Conservation (phyloP, 1,140 invertebrate species). For the Heliothis subflexa region DNA sequence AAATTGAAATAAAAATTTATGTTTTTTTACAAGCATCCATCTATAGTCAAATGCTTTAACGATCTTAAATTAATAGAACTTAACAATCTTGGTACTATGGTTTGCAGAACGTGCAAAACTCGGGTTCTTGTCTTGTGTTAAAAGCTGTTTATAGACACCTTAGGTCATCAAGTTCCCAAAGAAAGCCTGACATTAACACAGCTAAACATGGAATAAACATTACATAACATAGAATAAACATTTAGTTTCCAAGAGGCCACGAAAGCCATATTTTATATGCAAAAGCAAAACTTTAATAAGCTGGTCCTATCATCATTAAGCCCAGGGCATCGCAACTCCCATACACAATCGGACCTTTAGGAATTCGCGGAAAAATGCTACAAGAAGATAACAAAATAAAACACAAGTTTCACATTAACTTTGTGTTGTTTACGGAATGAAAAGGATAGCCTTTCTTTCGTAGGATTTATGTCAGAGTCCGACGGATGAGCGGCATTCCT, state of each 20-base stretch:
- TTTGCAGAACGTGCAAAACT: too few species aligned
- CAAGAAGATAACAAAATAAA: constrained; percentile 5
- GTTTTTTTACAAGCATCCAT: too few species aligned
- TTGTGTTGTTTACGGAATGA: background rate
- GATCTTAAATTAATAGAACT: too few species aligned
- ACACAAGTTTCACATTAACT: background rate
- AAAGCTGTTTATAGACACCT: background rate
- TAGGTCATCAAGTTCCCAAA: background rate
- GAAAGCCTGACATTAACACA: background rate
- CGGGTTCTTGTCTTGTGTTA: background rate
- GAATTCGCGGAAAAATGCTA: background rate
- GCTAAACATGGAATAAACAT: constrained; percentile 3
- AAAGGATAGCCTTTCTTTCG: background rate
- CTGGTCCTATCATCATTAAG: background rate
- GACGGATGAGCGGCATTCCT: background rate
- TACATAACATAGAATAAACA: background rate
- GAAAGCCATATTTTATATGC: background rate
- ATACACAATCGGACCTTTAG: constrained; percentile 6
- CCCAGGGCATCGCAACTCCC: background rate
- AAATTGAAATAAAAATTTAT: too few species aligned
- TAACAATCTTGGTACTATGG: too few species aligned
- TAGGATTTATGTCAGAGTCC: background rate
- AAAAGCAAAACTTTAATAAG: constrained; percentile 16
- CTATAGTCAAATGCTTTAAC: too few species aligned
- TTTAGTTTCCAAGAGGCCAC: background rate